Evolutionary conservation across 2,888 invertebrate species (phyloP).

Genomic region (Resseliella maxima): DNA sequence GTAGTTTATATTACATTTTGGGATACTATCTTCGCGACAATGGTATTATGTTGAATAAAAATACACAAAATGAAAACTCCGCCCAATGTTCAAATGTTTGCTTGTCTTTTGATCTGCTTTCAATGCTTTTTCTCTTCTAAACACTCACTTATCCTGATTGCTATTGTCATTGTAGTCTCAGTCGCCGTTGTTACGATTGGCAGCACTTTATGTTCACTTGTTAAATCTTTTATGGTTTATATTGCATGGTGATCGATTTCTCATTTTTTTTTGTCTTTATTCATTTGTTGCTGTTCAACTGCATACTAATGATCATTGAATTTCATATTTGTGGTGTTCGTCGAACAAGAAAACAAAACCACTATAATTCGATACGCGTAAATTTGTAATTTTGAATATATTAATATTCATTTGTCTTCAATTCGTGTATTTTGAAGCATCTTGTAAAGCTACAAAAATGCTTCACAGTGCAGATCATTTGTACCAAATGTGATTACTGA

Average conservation of each 20-base stretch:
- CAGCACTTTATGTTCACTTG: constrained; percentile 6
- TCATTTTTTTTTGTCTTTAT: no score
- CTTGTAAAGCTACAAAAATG: no score
- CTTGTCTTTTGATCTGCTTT: constrained; percentile 6
- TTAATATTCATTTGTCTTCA: no score
- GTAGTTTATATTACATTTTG: not conserved
- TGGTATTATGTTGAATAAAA: not conserved
- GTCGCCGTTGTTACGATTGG: not conserved
- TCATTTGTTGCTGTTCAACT: not conserved
- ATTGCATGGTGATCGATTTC: not conserved
- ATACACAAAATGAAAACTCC: not conserved
- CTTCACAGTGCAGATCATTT: no score
- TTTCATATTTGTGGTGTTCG: not conserved
- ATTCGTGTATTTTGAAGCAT: not conserved
- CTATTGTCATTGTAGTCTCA: not conserved
- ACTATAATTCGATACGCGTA: no score
- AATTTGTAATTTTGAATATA: no score
- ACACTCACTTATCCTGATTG: constrained; percentile 41
- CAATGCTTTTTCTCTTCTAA: constrained; percentile 1
- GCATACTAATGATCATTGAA: not conserved
- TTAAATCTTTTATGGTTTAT: not conserved
- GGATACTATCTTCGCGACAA: constrained; percentile 33
- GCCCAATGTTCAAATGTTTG: not conserved
- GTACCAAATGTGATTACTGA: not conserved
- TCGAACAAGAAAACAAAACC: no score